Evolutionary conservation across 2,113 vertebrate genomes (phyloP).

Genomic region (Anguilla rostrata): DNA sequence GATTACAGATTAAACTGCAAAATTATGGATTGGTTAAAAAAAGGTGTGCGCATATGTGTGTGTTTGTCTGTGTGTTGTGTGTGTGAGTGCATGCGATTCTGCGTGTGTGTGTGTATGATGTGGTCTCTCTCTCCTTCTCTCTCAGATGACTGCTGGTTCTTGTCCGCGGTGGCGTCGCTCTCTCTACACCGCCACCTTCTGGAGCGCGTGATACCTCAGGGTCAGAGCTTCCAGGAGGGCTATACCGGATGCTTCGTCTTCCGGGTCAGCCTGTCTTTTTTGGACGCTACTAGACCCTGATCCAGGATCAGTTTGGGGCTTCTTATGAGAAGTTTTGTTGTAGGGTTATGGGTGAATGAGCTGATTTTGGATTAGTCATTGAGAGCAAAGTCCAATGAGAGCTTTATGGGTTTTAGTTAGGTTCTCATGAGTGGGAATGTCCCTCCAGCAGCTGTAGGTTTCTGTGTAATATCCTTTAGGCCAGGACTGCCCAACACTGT

Average conservation of each 20-base stretch:
- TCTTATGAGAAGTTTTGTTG: background rate
- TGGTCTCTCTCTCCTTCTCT: background rate
- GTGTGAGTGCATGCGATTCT: too few relatives aligned
- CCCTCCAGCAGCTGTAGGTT: too few relatives aligned
- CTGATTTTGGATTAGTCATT: background rate
- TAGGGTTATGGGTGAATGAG: background rate
- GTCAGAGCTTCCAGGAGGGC: slow-evolving; percentile 59
- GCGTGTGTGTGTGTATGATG: too few relatives aligned
- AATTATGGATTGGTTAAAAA: too few relatives aligned
- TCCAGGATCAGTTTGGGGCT: background rate
- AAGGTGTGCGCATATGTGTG: too few relatives aligned
- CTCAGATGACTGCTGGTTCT: slow-evolving; percentile 74
- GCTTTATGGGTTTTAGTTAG: background rate
- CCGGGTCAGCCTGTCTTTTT: slow-evolving; percentile 48
- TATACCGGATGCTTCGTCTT: slow-evolving; percentile 71
- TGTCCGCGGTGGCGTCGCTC: slow-evolving; percentile 71
- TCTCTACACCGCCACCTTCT: slow-evolving; percentile 59
- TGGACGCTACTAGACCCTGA: background rate
- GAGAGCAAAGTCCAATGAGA: too few relatives aligned
- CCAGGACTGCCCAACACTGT: too few relatives aligned
- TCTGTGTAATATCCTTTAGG: too few relatives aligned
- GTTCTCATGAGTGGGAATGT: background rate
- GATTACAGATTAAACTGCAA: too few relatives aligned
- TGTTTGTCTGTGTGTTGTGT: too few relatives aligned
- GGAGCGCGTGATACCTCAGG: slow-evolving; percentile 60